These are phyloP conservation scores for Dasyprocta punctata DNA, from an alignment of 2,113 vertebrate species.

Conservation along the genomic window DNA sequence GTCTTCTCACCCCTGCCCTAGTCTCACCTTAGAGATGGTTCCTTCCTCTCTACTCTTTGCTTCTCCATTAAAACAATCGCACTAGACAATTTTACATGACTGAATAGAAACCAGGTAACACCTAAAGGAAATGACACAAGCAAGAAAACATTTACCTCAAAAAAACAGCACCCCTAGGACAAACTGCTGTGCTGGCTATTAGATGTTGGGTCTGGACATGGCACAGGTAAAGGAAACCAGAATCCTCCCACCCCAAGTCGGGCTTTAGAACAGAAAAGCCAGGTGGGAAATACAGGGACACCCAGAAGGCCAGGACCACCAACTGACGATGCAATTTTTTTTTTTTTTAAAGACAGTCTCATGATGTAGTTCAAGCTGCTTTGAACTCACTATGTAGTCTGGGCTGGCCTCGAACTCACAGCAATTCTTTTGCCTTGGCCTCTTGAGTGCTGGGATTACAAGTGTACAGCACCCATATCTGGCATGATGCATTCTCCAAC, in stretches of 20 bases:
- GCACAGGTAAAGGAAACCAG: not conserved
- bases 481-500: not conserved
- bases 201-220: not conserved
- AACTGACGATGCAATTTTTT: not conserved
- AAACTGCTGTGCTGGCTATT: not conserved
- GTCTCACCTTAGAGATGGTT: not conserved
- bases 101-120: not conserved
- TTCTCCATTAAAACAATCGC: not conserved
- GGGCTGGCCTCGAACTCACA: not conserved
- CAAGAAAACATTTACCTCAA: not conserved
- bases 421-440: not conserved
- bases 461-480: not conserved
- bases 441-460: not conserved
- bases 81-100: not conserved
- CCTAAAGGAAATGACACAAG: not conserved
- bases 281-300: not conserved
- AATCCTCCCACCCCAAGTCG: not conserved
- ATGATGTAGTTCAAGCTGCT: not conserved
- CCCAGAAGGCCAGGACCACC: not conserved
- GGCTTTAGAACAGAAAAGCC: not conserved
- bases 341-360: not conserved
- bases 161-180: not conserved
- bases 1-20: not conserved
- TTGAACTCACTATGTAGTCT: not conserved
- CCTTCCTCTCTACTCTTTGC: not conserved